These are phyloP conservation scores for Pachycephus smyrnensis DNA, from an alignment of 2,888 invertebrate species.

Conservation along the genomic window DNA sequence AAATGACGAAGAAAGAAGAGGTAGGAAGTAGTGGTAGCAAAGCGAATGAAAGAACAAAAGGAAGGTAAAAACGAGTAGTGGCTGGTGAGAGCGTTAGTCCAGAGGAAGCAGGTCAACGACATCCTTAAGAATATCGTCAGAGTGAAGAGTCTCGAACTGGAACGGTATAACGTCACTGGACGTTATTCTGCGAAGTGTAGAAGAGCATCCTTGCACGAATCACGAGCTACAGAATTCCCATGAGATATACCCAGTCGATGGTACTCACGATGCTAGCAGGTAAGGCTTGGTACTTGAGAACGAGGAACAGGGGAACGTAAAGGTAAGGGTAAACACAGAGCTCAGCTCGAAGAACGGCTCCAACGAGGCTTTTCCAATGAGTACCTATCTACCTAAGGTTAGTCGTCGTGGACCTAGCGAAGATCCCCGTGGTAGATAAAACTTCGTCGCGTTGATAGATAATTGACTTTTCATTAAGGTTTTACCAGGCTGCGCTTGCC, in stretches of 20 bases:
- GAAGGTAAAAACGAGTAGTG: slow-evolving; percentile 36
- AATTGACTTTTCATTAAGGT: neutral
- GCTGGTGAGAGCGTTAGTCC: neutral
- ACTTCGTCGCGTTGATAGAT: neutral
- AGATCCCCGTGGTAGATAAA: neutral
- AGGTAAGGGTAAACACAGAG: neutral
- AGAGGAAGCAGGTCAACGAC: slow-evolving; percentile 58
- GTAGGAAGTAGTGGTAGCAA: neutral
- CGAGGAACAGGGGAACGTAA: neutral
- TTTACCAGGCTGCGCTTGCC: neutral
- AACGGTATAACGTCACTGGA: slow-evolving; percentile 31
- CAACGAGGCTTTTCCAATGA: neutral
- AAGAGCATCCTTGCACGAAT: slow-evolving; percentile 39
- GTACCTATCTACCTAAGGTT: neutral
- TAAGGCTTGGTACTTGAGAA: neutral
- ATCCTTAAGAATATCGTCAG: slow-evolving; percentile 58
- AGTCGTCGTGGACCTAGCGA: neutral
- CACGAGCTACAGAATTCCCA: slow-evolving; percentile 37
- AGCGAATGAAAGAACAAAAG: slow-evolving; percentile 11
- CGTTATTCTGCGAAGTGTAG: slow-evolving; percentile 39
- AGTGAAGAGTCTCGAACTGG: neutral
- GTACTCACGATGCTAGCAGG: neutral
- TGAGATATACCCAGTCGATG: slow-evolving; percentile 26
- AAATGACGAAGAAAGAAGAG: neutral
- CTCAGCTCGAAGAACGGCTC: neutral